Evolutionary conservation across 2,888 invertebrate genomes (phyloP), one percentile per base, ranked within the genome.

Genomic region (Xanthia togata): DNA sequence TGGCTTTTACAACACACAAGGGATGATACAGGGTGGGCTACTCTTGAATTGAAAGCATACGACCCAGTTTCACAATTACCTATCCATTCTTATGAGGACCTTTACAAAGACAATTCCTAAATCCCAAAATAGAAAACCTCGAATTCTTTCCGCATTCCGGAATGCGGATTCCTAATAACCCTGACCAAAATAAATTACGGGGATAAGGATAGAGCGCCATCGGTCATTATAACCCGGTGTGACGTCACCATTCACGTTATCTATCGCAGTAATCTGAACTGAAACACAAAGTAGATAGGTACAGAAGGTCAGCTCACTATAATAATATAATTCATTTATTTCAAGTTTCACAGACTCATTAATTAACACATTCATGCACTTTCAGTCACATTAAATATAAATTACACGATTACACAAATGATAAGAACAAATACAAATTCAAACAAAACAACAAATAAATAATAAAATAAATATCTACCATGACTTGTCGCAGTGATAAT

Each of bases 181-280:
- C 82, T 65, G 71, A 38, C 67, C 75, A 73, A 87, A 85, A 88
- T 88, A 88, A 79, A 88, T 88, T 87, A 82, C 76, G 31, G 38
- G 78, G 79, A 88, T 85, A 85, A 82, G 64, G 78, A 81, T 73
- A 73, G 70, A 62, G 63, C n/a, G 59, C 76, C 68, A 87, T 87
- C 87, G 87, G 85, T 88, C 88, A 88, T 88, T 88, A 87, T 88
- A 87, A 88, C 81, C 88, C 85, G 72, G 44, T 41, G 78, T 82
- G 78, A 83, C 79, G 87, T 87, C 82, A 71, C 83, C 68, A 81
- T 81, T 76, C 70, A 74, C 65, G 84, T 73, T 87, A 87, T 86
- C 88, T 74, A 78, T 74, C 75, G 60, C 65, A 67, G 82, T 79
- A 84, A 86, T 82, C 81, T 77, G 78, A 65, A 79, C 76, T 76